Base-by-base conservation (phyloP, 2,888 invertebrate genomes). In the Phyto melanocephala region DNA sequence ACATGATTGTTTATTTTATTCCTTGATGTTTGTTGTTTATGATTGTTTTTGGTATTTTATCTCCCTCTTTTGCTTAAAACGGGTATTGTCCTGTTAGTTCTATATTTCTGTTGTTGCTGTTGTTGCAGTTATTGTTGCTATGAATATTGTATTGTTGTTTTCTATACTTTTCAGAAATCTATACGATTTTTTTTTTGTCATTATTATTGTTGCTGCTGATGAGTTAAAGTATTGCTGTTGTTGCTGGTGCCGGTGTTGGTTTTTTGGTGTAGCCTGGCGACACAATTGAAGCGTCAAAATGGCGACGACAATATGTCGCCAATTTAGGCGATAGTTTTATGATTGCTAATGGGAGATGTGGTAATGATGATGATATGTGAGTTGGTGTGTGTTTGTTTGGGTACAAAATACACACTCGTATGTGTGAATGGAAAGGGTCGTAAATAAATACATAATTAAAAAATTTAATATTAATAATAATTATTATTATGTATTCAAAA, bases 301-400 rank as follows among this genome's bases (percentile, higher is more conserved):
- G 89, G 89, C 89, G 90, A 87, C 90, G 86, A 86, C 88, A 87
- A 87, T 86, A 86, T 88, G 89, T 87, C 90, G 90, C 90, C 89
- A 86, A 83, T 80, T 68, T 81, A 67, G 76, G 84, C 82, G 70
- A 70, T 80, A 70, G 56, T 75, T 80, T 72, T 80, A 80, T 80
- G 67, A 52, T 58, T 72, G 50, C 67, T 74, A 74, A 80, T 72
- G 56, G 50, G 17, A 35, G 50, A 80, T 67, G 58, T 52, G 28
- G 28, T 28, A 6, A 28, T 28, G 72, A 52, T 56, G 65, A 75
- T 65, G 74, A 45, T 74, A 56, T 67, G 65, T 22, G 17, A 67
- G 37, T 22, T 28, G 17, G 28, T 50, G 50, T 22, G 24, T n/a
- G n/a, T n/a, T n/a, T n/a, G n/a, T n/a, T n/a, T n/a, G n/a, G n/a